A percentile compares a stretch with the other conserved stretches of the same genome.
Conservation (phyloP, 2,797 vertebrate genomes). For the Tadarida brasiliensis region DNA sequence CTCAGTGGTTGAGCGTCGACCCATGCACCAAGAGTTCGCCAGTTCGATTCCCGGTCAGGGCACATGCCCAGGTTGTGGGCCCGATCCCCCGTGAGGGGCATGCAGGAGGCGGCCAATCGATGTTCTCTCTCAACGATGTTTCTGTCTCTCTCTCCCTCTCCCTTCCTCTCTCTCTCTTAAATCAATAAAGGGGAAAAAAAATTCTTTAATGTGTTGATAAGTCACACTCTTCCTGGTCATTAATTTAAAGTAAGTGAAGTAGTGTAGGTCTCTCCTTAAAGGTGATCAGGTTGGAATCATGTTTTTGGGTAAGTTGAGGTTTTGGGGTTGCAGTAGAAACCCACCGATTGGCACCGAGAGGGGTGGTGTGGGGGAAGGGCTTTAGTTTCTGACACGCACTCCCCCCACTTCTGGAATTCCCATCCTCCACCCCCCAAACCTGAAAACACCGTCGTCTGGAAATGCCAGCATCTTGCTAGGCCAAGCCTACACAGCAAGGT, state of each 20-base stretch:
- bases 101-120: too few species aligned
- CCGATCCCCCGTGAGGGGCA: too few species aligned
- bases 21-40: too few species aligned
- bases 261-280: neutral
- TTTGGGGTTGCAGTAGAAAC: neutral
- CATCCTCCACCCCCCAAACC: neutral
- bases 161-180: too few species aligned
- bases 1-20: too few species aligned
- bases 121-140: too few species aligned
- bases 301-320: neutral
- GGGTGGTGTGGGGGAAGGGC: accelerated
- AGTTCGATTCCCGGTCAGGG: too few species aligned
- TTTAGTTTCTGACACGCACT: accelerated
- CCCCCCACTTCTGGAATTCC: neutral
- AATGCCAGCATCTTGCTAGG: neutral
- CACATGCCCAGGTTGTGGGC: too few species aligned
- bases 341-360: neutral
- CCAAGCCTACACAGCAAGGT: accelerated
- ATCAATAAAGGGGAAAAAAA: too few species aligned
- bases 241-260: neutral
- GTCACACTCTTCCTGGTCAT: neutral
- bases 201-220: neutral
- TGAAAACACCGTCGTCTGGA: neutral
- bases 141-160: too few species aligned
- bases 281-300: neutral